phyloP scores from a whole-genome alignment of 2,888 invertebrate species.

The Phengaris alcon region DNA sequence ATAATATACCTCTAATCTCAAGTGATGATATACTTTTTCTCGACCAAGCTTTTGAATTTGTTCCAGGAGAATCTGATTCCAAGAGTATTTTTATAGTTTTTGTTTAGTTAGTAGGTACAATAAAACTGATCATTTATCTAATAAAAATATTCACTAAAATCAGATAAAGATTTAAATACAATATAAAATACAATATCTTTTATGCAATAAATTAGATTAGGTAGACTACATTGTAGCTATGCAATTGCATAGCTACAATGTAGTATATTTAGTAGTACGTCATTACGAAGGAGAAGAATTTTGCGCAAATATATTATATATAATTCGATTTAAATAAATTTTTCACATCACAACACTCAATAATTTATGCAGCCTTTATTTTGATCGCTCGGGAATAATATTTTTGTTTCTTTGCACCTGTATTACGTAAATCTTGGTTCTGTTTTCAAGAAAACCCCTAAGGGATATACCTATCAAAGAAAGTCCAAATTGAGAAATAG shows the following conservation, averaged over 20 bases:
- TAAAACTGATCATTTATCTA: too few species aligned
- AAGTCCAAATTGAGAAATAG: conserved; percentile 61
- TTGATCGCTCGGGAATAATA: conserved; percentile 46
- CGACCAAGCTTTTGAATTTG: too few species aligned
- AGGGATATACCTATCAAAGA: conserved; percentile 62
- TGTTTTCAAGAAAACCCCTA: conserved; percentile 56
- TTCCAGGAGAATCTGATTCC: too few species aligned
- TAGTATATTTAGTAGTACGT: neutral
- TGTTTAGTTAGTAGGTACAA: too few species aligned
- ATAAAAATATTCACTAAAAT: too few species aligned
- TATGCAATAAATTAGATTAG: neutral
- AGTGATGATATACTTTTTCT: too few species aligned
- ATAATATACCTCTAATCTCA: too few species aligned
- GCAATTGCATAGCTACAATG: neutral
- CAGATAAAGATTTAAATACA: too few species aligned
- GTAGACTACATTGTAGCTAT: neutral
- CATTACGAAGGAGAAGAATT: neutral
- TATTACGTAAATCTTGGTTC: conserved; percentile 32
- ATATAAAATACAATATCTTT: neutral
- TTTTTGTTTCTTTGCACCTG: conserved; percentile 28
- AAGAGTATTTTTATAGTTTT: too few species aligned
- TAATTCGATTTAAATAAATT: neutral
- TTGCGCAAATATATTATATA: neutral
- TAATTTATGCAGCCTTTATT: conserved; percentile 68
- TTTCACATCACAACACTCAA: neutral